phyloP scores from a whole-genome alignment of 2,888 invertebrate genomes.

The Campaea margaritaria region DNA sequence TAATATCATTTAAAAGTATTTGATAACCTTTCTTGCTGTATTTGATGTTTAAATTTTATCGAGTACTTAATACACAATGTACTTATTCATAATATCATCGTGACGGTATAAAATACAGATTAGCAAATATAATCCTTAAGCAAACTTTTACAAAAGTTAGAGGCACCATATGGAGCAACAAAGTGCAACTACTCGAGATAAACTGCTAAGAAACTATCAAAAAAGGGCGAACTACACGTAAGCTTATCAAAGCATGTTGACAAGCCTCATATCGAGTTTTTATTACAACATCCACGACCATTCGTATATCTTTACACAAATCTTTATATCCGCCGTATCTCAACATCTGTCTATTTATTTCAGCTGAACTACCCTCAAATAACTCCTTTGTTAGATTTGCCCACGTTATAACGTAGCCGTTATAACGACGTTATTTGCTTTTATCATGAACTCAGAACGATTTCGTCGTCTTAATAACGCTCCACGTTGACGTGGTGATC shows the following conservation, averaged over 20 bases:
- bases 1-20: too few relatives aligned
- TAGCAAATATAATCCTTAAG: neutral
- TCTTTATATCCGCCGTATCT: slow-evolving; percentile 21
- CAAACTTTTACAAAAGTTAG: neutral
- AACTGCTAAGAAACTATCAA: too few relatives aligned
- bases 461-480: slow-evolving; percentile 33
- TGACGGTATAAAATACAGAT: neutral
- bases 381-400: slow-evolving; percentile 27
- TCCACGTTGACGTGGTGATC: slow-evolving; percentile 29
- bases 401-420: slow-evolving; percentile 13
- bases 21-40: too few relatives aligned
- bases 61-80: too few relatives aligned
- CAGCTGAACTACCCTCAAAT: slow-evolving; percentile 19
- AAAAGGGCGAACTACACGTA: neutral
- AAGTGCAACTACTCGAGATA: too few relatives aligned
- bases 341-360: slow-evolving; percentile 26
- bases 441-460: slow-evolving; percentile 31
- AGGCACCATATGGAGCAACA: too few relatives aligned
- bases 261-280: neutral
- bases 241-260: neutral
- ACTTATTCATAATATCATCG: too few relatives aligned
- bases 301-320: slow-evolving; percentile 21
- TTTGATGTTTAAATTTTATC: too few relatives aligned
- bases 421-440: slow-evolving; percentile 26
- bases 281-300: slow-evolving; percentile 10